Conservation (phyloP, 2,888 invertebrate genomes). For the Seira musarum region DNA sequence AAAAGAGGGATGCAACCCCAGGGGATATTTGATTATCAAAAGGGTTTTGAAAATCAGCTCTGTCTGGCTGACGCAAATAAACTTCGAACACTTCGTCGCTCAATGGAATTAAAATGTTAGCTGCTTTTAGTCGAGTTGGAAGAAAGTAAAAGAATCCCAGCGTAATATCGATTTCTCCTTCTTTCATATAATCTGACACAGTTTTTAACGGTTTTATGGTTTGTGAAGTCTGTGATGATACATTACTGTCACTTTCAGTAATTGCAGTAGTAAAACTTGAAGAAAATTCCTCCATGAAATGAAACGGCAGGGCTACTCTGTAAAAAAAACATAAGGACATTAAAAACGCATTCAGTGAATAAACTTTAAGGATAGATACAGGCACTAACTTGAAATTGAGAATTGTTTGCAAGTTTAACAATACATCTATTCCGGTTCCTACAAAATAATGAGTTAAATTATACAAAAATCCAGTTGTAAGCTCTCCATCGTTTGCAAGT, state of each 20-base stretch:
- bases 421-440: neutral
- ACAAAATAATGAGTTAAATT: neutral
- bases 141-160: constrained; percentile 25
- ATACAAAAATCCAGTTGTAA: neutral
- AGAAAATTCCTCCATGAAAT: no score
- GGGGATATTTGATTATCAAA: constrained; percentile 24
- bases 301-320: no score
- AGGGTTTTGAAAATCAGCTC: constrained; percentile 11
- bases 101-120: constrained; percentile 17
- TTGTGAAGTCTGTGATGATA: neutral
- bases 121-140: neutral
- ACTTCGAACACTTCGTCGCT: constrained; percentile 28
- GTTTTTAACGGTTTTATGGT: neutral
- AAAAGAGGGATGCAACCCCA: neutral
- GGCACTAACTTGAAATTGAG: constrained; percentile 18
- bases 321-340: no score
- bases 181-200: neutral
- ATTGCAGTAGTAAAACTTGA: no score
- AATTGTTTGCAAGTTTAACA: neutral
- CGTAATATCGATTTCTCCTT: neutral
- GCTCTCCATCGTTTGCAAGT: no score
- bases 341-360: no score
- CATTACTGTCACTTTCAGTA: neutral
- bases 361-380: no score
- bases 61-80: constrained; percentile 33